Evolutionary conservation across 2,888 invertebrate species (phyloP), one percentile per base, ranked within the genome.

Genomic region (Clanis bilineata): DNA sequence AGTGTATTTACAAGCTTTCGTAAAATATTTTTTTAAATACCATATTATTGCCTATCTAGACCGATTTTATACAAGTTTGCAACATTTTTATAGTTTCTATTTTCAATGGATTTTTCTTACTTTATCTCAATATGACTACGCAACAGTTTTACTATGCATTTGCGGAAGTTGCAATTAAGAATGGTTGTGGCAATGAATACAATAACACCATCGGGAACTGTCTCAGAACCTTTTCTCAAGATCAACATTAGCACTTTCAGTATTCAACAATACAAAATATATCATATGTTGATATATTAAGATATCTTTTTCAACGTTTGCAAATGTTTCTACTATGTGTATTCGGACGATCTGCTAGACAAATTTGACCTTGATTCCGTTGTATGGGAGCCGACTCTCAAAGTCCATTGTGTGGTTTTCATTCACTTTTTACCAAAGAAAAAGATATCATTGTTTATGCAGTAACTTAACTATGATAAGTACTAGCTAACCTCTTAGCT

Each of bases 291-390:
- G 1, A 18, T 4, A 9, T 2, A 4, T 32, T 39, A 58, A 58
- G 18, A 39, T 28, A 21, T n/a, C 15, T 51, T 51, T 58, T 39
- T 0, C 10, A 56, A 22, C 39, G 23, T 18, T 3, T 28, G 21
- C 2, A 59, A 56, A 61, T 64, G 65, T 64, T 73, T 65, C 70
- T 76, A 73, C 67, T 70, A 72, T 70, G 73, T 72, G 79, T 79
- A 82, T 83, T 82, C 79, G 76, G 81, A 82, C 82, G 82, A 84
- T 83, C 87, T 80, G 79, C 82, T 79, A 82, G 85, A 86, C 83
- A 81, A 86, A 83, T 85, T 84, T 86, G 86, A 90, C 90, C 90
- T 85, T 88, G 88, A 89, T 90, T 87, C 85, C 72, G 75, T 57
- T 74, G 69, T 74, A 79, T 81, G 84, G 79, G 85, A 85, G 80